Evolutionary conservation across 2,113 vertebrate genomes (phyloP), one percentile per base, ranked within the genome.

Genomic region (Dromas ardeola): DNA sequence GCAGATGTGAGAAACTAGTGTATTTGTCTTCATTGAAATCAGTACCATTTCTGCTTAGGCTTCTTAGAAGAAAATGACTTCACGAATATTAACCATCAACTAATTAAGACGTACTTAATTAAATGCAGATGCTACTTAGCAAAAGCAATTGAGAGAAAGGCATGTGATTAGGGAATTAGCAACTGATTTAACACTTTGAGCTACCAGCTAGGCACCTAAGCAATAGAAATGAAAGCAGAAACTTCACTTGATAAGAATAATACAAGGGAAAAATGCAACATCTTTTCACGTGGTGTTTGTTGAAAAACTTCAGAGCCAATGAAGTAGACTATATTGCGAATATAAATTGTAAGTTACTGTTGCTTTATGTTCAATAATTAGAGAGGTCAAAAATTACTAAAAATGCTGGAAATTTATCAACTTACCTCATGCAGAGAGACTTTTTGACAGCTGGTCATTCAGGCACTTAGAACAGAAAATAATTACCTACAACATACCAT

Each of bases 91-190:
- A 97, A 90, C 93, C 34, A 70, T 89, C 89, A 93, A 23, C 90
- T 97, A 97, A 97, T 97, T 97, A 95, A 94, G 94, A 86, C 8
- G 11, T 89, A 92, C 78, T 96, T 98, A 97, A 98, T 97, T 97
- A 97, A 92, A 97, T 94, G 91, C 95, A 97, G 95, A 97, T 95
- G 70, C 79, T 96, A 86, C 81, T 97, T 95, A 94, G 83, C 69
- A 84, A 94, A 91, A 95, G 69, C 6, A 22, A 86, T 95, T 95
- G 95, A 81, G 49, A 85, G 81, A 90, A 86, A 96, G 78, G 66
- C 78, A 62, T 94, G 86, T 90, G 94, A 96, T 94, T 94, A 95
- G 94, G 79, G 91, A 97, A 95, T 97, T 94, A 91, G 61, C 50
- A 90, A 83, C 74, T 92, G 67, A 90, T 92, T 95, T 91, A 95